Conservation (phyloP, 2,113 vertebrate genomes). For the Oreochromis tanganicae region DNA sequence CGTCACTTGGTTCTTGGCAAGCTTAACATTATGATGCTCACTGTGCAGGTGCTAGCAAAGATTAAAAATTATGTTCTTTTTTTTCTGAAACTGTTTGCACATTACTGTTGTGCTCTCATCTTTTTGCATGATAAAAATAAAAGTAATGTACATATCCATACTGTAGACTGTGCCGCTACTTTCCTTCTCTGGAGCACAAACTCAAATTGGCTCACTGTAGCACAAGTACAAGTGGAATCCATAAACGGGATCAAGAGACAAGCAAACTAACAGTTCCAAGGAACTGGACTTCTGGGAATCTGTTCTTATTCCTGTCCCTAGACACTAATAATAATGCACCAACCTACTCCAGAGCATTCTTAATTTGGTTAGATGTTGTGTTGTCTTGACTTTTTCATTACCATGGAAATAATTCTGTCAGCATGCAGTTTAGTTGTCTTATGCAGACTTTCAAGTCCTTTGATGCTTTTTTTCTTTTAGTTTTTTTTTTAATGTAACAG, state of each 20-base stretch:
- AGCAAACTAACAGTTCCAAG: neutral
- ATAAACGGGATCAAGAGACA: neutral
- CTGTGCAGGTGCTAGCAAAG: too few relatives aligned
- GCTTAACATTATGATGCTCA: too few relatives aligned
- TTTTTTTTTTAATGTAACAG: neutral
- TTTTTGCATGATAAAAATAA: too few relatives aligned
- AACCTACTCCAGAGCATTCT: neutral
- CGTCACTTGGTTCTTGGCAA: too few relatives aligned
- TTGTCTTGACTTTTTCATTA: neutral
- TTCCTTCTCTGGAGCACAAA: neutral
- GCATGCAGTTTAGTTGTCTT: neutral
- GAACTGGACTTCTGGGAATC: neutral
- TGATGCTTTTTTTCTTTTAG: neutral
- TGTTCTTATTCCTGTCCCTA: neutral
- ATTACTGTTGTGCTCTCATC: too few relatives aligned
- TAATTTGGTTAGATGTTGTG: neutral
- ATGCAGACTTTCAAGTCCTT: neutral
- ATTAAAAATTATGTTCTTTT: too few relatives aligned
- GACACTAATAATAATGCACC: neutral
- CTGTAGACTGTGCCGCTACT: too few relatives aligned
- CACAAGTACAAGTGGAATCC: neutral
- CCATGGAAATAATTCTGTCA: neutral
- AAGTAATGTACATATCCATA: too few relatives aligned
- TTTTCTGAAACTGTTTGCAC: too few relatives aligned
- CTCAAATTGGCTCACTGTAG: neutral